These are phyloP conservation scores for Characodon lateralis DNA, from an alignment of 2,797 vertebrate species.

Conservation along the genomic window DNA sequence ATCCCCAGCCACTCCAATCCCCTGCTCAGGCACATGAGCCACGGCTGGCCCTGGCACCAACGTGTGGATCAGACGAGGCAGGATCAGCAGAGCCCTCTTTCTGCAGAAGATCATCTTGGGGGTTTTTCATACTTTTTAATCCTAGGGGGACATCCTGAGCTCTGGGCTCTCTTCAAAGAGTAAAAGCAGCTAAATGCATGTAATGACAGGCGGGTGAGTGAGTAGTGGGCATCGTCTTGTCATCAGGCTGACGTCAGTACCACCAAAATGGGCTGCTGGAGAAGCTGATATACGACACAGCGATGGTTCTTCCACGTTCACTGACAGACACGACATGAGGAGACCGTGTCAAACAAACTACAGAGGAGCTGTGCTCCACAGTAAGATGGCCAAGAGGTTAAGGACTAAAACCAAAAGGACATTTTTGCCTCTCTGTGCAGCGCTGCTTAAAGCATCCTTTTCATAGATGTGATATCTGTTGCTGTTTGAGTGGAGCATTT, in stretches of 20 bases:
- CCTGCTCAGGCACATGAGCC: constrained; percentile 69
- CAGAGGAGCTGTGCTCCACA: constrained; percentile 76
- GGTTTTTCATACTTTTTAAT: constrained; percentile 75
- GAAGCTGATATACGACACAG: constrained; percentile 52
- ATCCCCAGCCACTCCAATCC: constrained; percentile 14
- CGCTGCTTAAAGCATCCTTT: constrained; percentile 78
- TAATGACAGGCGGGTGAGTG: constrained; percentile 57
- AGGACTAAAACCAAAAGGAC: constrained; percentile 50
- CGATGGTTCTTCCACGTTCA: constrained; percentile 59
- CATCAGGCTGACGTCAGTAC: constrained; percentile 46
- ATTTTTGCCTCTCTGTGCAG: constrained; percentile 34
- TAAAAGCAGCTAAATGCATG: constrained; percentile 55
- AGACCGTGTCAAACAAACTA: constrained; percentile 64
- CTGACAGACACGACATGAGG: constrained; percentile 56
- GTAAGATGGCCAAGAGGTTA: constrained; percentile 71
- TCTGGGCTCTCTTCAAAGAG: constrained; percentile 63
- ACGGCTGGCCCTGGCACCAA: constrained; percentile 70
- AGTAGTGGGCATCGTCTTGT: constrained; percentile 37
- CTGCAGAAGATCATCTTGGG: constrained; percentile 79
- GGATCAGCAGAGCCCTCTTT: constrained; percentile 78
- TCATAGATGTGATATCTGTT: constrained; percentile 92
- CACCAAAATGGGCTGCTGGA: constrained; percentile 58
- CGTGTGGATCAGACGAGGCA: constrained; percentile 60
- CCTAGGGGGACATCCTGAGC: constrained; percentile 71
- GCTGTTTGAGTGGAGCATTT: constrained; percentile 95